A percentile compares a stretch with the other conserved stretches of the same genome.
Conservation (phyloP, 1,140 invertebrate species). For the Drosophila lacteicornis region DNA sequence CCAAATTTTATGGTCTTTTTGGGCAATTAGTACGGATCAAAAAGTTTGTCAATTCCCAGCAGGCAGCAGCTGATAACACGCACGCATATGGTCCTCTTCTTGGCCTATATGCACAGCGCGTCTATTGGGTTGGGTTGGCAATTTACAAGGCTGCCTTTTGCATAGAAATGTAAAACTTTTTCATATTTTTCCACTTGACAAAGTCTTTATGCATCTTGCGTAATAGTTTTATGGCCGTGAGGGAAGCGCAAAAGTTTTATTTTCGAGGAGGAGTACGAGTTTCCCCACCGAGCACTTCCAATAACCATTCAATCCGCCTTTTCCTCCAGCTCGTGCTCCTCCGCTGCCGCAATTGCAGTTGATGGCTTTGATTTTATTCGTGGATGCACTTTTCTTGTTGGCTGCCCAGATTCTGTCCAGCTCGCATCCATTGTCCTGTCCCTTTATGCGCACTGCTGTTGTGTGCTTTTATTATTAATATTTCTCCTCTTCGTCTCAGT, state of each 20-base stretch:
- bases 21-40: constrained; percentile 55
- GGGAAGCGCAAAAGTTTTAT: constrained; percentile 69
- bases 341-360: constrained; percentile 74
- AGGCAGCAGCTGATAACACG: constrained; percentile 35
- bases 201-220: constrained; percentile 83
- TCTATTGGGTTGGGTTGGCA: constrained; percentile 36
- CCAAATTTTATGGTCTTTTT: constrained; percentile 37
- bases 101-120: constrained; percentile 2
- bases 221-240: constrained; percentile 80
- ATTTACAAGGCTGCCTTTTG: constrained; percentile 68
- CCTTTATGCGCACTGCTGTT: constrained; percentile 65
- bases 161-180: constrained; percentile 82
- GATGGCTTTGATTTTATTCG: constrained; percentile 84
- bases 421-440: constrained; percentile 59
- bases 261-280: constrained; percentile 25
- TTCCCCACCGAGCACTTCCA: constrained; percentile 60
- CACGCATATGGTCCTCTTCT: constrained; percentile 1
- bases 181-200: constrained; percentile 83
- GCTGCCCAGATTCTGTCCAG: constrained; percentile 57
- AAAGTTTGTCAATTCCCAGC: constrained; percentile 41
- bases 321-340: constrained; percentile 1
- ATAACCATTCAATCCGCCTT: constrained; percentile 77
- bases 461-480: constrained; percentile 82
- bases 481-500: constrained; percentile 37
- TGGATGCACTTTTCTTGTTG: constrained; percentile 81